phyloP scores from a whole-genome alignment of 2,888 invertebrate species.

The Escarpia spicata region DNA sequence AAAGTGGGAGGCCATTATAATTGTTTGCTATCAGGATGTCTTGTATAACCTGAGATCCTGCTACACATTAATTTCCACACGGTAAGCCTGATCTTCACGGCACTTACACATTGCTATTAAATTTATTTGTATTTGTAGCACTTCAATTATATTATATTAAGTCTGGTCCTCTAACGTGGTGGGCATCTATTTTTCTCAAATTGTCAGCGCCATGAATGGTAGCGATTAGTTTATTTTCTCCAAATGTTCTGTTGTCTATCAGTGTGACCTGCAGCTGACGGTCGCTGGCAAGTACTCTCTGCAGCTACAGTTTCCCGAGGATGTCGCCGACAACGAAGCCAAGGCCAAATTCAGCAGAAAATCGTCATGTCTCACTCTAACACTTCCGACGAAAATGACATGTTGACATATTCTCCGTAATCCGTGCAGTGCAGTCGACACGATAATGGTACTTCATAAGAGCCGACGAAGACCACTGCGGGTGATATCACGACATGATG shows the following conservation, averaged over 20 bases:
- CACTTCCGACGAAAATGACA: slow-evolving; percentile 38
- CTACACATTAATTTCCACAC: no score
- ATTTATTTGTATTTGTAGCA: no score
- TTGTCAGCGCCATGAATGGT: not conserved
- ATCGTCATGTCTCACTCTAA: slow-evolving; percentile 47
- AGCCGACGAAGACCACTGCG: not conserved
- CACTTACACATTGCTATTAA: no score
- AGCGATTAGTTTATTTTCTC: not conserved
- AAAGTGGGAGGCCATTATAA: no score
- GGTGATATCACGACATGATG: not conserved
- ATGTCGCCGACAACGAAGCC: slow-evolving; percentile 46
- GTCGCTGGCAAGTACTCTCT: slow-evolving; percentile 50
- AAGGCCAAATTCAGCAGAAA: slow-evolving; percentile 57
- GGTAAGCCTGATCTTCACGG: no score
- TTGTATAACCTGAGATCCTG: no score
- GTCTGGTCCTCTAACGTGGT: no score
- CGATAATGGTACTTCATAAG: slow-evolving; percentile 7
- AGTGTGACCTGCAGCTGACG: slow-evolving; percentile 52
- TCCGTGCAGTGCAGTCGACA: not conserved
- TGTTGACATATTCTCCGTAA: not conserved
- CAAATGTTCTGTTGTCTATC: slow-evolving; percentile 34
- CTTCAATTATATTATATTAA: no score
- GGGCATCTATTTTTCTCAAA: no score
- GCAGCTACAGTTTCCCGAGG: slow-evolving; percentile 46
- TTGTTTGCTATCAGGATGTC: no score